Conservation (phyloP, 2,888 invertebrate genomes). For the Lathronympha strigana region DNA sequence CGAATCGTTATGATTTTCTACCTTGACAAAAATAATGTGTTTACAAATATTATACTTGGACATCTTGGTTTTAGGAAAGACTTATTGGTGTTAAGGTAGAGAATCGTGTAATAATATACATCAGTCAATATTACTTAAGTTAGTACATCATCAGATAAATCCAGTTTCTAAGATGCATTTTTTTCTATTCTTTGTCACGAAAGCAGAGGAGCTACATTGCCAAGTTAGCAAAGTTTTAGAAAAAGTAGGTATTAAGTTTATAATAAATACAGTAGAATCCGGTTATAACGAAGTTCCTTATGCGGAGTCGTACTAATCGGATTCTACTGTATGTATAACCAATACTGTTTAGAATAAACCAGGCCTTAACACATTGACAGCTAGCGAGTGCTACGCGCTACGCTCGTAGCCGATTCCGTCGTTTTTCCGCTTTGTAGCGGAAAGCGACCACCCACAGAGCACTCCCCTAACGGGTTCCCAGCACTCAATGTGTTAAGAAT, state of each 20-base stretch:
- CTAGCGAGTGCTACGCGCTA: too few species aligned
- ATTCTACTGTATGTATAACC: too few species aligned
- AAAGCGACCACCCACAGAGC: too few species aligned
- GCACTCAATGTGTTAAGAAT: too few species aligned
- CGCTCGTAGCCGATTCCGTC: too few species aligned
- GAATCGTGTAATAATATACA: neutral
- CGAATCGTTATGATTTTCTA: neutral
- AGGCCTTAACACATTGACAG: too few species aligned
- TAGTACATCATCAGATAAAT: too few species aligned
- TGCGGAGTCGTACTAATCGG: too few species aligned
- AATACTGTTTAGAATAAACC: neutral
- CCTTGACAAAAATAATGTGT: conserved; percentile 1
- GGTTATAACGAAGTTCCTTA: too few species aligned
- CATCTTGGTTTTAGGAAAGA: neutral
- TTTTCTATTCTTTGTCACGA: neutral
- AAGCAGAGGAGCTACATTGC: neutral
- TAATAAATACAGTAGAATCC: too few species aligned
- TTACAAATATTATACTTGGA: neutral
- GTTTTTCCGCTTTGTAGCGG: too few species aligned
- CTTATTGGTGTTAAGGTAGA: neutral
- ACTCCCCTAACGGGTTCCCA: too few species aligned
- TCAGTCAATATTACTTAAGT: neutral
- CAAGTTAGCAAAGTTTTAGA: neutral
- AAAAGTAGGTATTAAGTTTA: neutral
- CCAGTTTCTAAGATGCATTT: neutral